Conservation (phyloP, 2,888 invertebrate genomes). For the Psococerastis gibbosa region DNA sequence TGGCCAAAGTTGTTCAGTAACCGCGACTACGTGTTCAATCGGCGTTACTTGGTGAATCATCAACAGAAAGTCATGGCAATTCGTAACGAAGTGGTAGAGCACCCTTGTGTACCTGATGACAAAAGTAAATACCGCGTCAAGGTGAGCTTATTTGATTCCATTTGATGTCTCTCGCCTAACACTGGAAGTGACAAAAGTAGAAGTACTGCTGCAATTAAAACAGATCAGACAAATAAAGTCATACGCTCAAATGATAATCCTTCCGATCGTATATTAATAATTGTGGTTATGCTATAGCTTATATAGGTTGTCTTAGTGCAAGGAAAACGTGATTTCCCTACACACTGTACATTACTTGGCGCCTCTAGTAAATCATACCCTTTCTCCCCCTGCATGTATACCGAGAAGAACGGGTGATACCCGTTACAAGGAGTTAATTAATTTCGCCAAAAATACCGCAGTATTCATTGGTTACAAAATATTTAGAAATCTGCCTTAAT, state of each 20-base stretch:
- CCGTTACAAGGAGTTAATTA: no score
- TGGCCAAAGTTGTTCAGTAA: conserved; percentile 80
- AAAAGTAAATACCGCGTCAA: conserved; percentile 41
- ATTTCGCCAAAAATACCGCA: no score
- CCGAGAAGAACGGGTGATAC: no score
- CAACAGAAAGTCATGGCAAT: conserved; percentile 38
- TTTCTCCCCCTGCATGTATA: no score
- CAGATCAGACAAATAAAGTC: conserved; percentile 54
- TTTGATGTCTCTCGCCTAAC: conserved; percentile 23
- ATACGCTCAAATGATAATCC: conserved; percentile 42
- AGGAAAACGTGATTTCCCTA: no score
- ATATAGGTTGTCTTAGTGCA: no score
- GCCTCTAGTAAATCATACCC: no score
- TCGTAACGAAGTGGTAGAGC: conserved; percentile 47
- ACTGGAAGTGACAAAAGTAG: conserved; percentile 39
- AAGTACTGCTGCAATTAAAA: conserved; percentile 39
- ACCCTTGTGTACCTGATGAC: conserved; percentile 46
- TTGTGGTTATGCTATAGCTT: no score
- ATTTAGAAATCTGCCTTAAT: no score
- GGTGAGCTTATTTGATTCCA: neutral
- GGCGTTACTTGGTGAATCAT: conserved; percentile 40
- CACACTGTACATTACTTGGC: no score
- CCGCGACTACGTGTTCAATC: conserved; percentile 68
- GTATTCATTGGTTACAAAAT: no score
- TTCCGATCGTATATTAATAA: conserved; percentile 46